A percentile compares a stretch with the other conserved stretches of the same genome.
phyloP scores from a whole-genome alignment of 2,888 invertebrate species.

The Euplexia lucipara region DNA sequence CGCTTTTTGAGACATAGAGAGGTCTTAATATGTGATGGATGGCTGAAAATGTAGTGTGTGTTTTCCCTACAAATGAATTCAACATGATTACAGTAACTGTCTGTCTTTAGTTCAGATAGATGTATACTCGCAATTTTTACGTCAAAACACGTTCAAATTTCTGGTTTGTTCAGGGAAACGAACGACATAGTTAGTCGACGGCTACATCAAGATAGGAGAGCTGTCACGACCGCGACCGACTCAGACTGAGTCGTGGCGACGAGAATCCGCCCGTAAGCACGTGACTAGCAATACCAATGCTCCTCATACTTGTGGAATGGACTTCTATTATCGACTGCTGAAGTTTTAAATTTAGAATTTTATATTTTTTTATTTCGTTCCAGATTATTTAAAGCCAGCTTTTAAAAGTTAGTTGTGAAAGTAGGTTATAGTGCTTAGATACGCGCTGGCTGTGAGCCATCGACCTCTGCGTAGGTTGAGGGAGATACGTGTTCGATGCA shows the following conservation, averaged over 20 bases:
- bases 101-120: too few species aligned
- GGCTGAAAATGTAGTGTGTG: too few species aligned
- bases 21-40: too few species aligned
- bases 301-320: slow-evolving; percentile 38
- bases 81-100: too few species aligned
- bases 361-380: slow-evolving; percentile 6
- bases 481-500: slow-evolving; percentile 17
- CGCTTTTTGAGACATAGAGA: too few species aligned
- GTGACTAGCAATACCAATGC: slow-evolving; percentile 62
- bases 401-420: slow-evolving; percentile 34
- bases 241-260: slow-evolving; percentile 66
- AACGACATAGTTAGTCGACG: slow-evolving; percentile 26
- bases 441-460: slow-evolving; percentile 36
- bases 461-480: slow-evolving; percentile 40
- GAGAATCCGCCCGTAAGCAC: slow-evolving; percentile 60
- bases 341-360: slow-evolving; percentile 31
- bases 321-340: slow-evolving; percentile 5
- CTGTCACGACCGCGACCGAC: slow-evolving; percentile 72
- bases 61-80: too few species aligned
- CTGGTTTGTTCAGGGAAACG: slow-evolving; percentile 39
- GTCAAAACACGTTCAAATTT: slow-evolving; percentile 19
- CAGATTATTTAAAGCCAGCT: slow-evolving; percentile 12
- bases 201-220: slow-evolving; percentile 64
- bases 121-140: background rate
- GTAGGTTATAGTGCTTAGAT: slow-evolving; percentile 38